Percentiles rank a stretch among this genome's conserved stretches.
These are phyloP conservation scores for Nothobranchius kuhntae DNA, from an alignment of 2,113 vertebrate species.

Conservation along the genomic window DNA sequence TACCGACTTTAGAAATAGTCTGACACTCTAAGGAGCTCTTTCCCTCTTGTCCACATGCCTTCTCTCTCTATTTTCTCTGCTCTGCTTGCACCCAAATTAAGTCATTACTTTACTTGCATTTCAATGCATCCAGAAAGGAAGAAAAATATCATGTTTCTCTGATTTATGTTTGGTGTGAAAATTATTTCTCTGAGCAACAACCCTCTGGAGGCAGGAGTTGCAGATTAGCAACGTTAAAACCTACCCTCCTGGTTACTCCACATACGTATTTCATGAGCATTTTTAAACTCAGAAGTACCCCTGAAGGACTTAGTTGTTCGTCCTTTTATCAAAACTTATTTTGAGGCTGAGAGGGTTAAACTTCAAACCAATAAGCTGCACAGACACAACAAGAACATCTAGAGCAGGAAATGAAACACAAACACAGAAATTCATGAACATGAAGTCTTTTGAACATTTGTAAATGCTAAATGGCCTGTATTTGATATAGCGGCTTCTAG, in stretches of 20 bases:
- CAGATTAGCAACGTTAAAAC: too few relatives aligned
- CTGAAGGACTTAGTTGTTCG: too few relatives aligned
- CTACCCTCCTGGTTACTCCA: too few relatives aligned
- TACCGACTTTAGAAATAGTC: conserved; percentile 41
- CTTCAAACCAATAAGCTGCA: conserved; percentile 1
- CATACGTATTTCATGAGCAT: too few relatives aligned
- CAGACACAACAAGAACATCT: not conserved
- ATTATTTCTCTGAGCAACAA: conserved; percentile 11
- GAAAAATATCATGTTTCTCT: conserved; percentile 16
- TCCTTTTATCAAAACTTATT: too few relatives aligned
- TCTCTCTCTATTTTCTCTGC: conserved; percentile 1
- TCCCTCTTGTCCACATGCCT: conserved; percentile 10
- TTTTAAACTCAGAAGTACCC: too few relatives aligned
- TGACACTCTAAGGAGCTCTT: conserved; percentile 33
- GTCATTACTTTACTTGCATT: conserved; percentile 26
- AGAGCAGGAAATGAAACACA: conserved; percentile 4
- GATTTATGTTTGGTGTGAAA: conserved; percentile 9
- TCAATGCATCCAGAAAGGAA: not conserved
- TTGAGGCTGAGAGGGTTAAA: not conserved
- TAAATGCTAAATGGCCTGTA: too few relatives aligned
- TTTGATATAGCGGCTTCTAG: too few relatives aligned
- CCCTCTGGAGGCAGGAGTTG: too few relatives aligned
- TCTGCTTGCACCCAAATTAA: conserved; percentile 27
- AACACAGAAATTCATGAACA: not conserved
- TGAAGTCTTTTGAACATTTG: too few relatives aligned